Evolutionary conservation across 2,888 invertebrate genomes (phyloP).

Genomic region (Drosophila sordidapex): DNA sequence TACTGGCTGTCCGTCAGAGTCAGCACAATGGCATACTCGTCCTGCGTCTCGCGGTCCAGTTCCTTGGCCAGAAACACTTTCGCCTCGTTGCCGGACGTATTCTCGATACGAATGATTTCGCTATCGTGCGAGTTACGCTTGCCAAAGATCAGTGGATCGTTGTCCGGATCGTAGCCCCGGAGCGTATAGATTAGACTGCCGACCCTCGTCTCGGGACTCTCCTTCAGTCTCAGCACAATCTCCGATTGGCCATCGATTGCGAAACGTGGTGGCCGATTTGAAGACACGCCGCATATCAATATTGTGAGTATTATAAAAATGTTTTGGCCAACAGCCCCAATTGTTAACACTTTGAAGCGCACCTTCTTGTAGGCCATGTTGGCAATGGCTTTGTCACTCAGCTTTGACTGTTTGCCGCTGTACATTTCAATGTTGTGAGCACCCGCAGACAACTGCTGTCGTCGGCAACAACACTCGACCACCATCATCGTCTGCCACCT

Average conservation of each 20-base stretch:
- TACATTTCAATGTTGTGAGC: slow-evolving; percentile 54
- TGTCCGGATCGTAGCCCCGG: slow-evolving; percentile 93
- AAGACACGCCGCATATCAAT: slow-evolving; percentile 42
- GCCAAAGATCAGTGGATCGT: slow-evolving; percentile 93
- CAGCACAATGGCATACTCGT: slow-evolving; percentile 94
- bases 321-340: slow-evolving; percentile 1
- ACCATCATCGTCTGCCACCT: slow-evolving; percentile 48
- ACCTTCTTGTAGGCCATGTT: slow-evolving; percentile 76
- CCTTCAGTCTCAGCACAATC: slow-evolving; percentile 95
- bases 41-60: slow-evolving; percentile 95
- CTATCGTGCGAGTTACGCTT: slow-evolving; percentile 92
- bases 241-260: slow-evolving; percentile 95
- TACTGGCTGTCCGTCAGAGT: slow-evolving; percentile 95
- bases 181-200: slow-evolving; percentile 93
- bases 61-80: slow-evolving; percentile 94
- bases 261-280: slow-evolving; percentile 94
- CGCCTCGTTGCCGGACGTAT: slow-evolving; percentile 92
- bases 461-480: slow-evolving; percentile 52
- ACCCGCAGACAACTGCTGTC: slow-evolving; percentile 46
- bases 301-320: slow-evolving; percentile 58
- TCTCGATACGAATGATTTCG: slow-evolving; percentile 93
- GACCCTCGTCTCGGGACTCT: slow-evolving; percentile 93
- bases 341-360: slow-evolving; percentile 69
- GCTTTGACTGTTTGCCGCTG: slow-evolving; percentile 55
- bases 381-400: slow-evolving; percentile 17